Percentiles rank a stretch among this genome's conserved stretches.
Evolutionary conservation across 2,888 invertebrate species (phyloP).

Genomic region (Heliconius hortense): DNA sequence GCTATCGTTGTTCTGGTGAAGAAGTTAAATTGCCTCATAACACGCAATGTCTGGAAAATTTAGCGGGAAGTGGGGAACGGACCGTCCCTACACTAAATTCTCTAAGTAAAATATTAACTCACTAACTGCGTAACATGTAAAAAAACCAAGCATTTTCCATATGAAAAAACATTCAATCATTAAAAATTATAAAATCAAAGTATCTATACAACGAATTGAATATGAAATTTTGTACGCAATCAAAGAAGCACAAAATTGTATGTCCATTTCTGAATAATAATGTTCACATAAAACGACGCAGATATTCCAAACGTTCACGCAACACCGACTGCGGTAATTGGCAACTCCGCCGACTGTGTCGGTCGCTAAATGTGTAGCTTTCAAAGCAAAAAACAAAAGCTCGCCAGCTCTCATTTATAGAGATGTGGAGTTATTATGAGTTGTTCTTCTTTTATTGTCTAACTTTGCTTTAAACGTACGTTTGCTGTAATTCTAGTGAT

Average conservation of each 20-base stretch:
- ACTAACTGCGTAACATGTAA: background rate
- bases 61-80: too few species aligned
- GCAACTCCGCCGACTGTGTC: constrained; percentile 3
- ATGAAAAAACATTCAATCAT: background rate
- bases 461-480: background rate
- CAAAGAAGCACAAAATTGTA: background rate
- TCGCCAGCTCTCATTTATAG: background rate
- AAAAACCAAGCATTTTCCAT: background rate
- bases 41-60: too few species aligned
- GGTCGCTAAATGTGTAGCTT: constrained; percentile 7
- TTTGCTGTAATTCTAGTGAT: background rate
- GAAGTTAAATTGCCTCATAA: too few species aligned
- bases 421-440: background rate
- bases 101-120: background rate
- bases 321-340: constrained; percentile 16
- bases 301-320: constrained; percentile 16
- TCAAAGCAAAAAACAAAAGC: constrained; percentile 14
- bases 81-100: too few species aligned
- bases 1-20: too few species aligned
- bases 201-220: constrained; percentile 8
- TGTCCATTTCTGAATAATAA: constrained; percentile 20
- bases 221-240: constrained; percentile 5
- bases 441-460: constrained; percentile 2
- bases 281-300: constrained; percentile 16
- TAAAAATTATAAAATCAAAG: background rate